Conservation (phyloP, 2,797 vertebrate genomes). For the Potorous gilbertii region DNA sequence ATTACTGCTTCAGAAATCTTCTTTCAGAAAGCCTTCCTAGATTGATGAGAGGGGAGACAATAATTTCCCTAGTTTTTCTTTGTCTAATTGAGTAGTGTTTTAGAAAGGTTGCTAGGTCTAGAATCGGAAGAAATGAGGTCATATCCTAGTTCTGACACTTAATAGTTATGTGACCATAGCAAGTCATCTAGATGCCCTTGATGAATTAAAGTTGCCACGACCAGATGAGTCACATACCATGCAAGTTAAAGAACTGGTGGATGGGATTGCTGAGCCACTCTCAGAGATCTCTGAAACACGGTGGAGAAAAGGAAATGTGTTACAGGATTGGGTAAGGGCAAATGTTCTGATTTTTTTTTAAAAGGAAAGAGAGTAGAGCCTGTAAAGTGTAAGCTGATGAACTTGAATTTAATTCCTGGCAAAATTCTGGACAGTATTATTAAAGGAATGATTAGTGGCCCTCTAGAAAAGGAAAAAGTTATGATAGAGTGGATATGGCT, state of each 20-base stretch:
- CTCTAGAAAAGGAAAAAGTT: background rate
- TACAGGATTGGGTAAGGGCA: background rate
- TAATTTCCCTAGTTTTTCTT: background rate
- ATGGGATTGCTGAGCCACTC: background rate
- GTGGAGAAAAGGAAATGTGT: background rate
- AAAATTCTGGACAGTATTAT: background rate
- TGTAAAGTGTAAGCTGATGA: background rate
- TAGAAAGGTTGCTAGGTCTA: background rate
- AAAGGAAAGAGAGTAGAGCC: background rate
- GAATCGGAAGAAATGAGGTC: background rate
- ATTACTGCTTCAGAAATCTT: background rate
- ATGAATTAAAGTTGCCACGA: background rate
- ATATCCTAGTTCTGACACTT: background rate
- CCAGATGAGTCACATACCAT: background rate
- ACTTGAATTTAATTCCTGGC: background rate
- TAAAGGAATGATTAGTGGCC: background rate
- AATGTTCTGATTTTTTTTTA: background rate
- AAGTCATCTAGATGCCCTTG: background rate
- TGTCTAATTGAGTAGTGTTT: background rate
- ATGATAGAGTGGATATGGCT: background rate
- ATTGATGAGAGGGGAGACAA: background rate
- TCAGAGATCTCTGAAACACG: background rate
- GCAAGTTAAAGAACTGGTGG: background rate
- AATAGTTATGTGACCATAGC: background rate
- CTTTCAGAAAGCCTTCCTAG: conserved; percentile 1